These are phyloP conservation scores for Macrosoma leucophasiata DNA, from an alignment of 2,888 invertebrate species.

Conservation along the genomic window DNA sequence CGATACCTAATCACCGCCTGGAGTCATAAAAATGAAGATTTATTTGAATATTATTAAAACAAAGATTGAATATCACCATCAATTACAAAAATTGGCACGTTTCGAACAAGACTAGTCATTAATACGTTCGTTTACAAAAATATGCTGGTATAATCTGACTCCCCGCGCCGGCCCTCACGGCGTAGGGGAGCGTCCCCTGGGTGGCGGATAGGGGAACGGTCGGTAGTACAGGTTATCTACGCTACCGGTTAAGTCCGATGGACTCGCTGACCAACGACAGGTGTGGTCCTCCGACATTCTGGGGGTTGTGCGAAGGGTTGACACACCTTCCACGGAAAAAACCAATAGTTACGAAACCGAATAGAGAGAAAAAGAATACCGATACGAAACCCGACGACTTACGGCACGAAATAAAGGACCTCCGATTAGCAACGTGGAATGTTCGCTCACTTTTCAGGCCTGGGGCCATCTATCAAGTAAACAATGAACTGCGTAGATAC, in stretches of 20 bases:
- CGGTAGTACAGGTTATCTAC: constrained; percentile 6
- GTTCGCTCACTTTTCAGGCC: constrained; percentile 3
- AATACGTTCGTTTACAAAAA: no score
- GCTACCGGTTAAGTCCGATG: constrained; percentile 5
- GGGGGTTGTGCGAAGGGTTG: constrained; percentile 1
- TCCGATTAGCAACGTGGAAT: constrained; percentile 7
- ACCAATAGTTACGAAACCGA: constrained; percentile 4
- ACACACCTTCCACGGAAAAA: constrained; percentile 2
- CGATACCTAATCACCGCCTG: no score
- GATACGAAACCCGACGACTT: background rate
- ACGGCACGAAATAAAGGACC: constrained; percentile 2
- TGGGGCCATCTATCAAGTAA: background rate
- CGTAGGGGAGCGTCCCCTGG: no score
- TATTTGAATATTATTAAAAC: no score
- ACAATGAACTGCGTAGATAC: no score
- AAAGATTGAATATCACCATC: no score
- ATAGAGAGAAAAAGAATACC: background rate
- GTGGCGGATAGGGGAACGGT: background rate
- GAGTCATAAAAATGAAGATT: no score
- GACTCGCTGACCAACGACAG: constrained; percentile 1
- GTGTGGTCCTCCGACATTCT: constrained; percentile 3
- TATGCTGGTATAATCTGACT: no score
- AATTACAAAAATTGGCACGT: no score
- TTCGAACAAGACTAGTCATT: no score
- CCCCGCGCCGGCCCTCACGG: no score